Base-by-base conservation (phyloP, 2,888 invertebrate species). In the Allophyes oxyacanthae region DNA sequence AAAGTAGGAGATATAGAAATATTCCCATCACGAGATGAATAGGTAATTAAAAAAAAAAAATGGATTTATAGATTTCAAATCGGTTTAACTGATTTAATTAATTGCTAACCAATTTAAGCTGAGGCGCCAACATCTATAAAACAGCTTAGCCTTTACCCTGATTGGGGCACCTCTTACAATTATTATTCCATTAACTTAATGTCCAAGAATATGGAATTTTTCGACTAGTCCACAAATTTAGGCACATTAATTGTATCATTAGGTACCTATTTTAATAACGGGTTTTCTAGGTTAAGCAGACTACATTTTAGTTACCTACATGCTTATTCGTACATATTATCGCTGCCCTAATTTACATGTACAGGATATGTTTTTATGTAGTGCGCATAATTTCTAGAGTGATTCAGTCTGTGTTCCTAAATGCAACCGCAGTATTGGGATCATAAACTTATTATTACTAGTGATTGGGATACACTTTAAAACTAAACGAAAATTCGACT, bases 111-210 rank as follows among this genome's bases (percentile, higher is more conserved):
- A 64, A 72, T 67, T 70, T 58, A 66, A 53, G 32, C 36, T 1
- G 45, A 68, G 75, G 73, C 71, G 75, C 73, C 75, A 68, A 59
- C 50, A 13, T 61, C 53, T 34, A 65, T 75, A 64, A 71, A 75
- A 72, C 55, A 50, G 53, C 56, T 62, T 60, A 63, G 72, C 55
- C 60, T 75, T 48, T 67, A 67, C 60, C 56, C 73, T 72, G 75
- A 75, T 75, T 75, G 74, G 46, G 40, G 58, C 64, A 64, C 66
- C 46, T 62, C 54, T 64, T 56, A 52, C 25, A 68, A 59, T 57
- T 50, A 75, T 64, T 66, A 66, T 69, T 66, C 69, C 57, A 72
- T 66, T 63, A 61, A 49, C 15, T 58, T 65, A 65, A 72, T 65
- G 51, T 33, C 8, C 52, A 44, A 62, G 55, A 58, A 68, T 65